Base-by-base conservation (phyloP, 2,113 vertebrate genomes). In the Kryptolebias marmoratus region DNA sequence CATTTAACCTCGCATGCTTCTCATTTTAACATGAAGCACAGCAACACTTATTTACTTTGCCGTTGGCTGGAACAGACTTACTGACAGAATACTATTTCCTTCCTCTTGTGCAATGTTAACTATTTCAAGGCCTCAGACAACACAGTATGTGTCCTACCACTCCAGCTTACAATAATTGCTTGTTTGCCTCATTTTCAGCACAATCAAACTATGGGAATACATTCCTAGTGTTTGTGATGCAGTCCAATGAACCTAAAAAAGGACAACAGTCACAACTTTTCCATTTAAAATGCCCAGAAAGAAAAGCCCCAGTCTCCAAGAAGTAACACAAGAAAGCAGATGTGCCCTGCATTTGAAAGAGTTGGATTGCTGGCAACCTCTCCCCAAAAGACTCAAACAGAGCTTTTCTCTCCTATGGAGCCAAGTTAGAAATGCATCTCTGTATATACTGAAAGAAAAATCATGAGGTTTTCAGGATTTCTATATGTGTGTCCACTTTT, bases 251-350 rank as follows among this genome's bases (percentile, higher is more conserved):
- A 73, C 58, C 73, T 54, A 44, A 68, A 22, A 77, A 67, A 49
- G 75, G 66, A 82, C 67, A 85, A 78, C 64, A 68, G 61, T 81
- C 64, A 81, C 77, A 77, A 75, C 65, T 83, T 84, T 85, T 62
- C 63, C 67, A 86, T 90, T 81, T 77, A 88, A 82, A 86, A 82
- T 73, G 49, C 79, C 69, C 86, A 86, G 71, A 39, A 59, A 75
- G 74, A 73, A 80, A 80, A 85, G 61, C 54, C 59, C 64, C 28
- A 48, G 44, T 73, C 57, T 71, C 44, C 30, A 5, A 28, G 50
- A 61, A 68, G 58, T 58, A 79, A 70, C 2, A 44, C 50, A 49
- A 63, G 16, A 77, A 76, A 85, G 79, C 77, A 81, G 58, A 85
- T 79, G 70, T 79, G 63, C 27, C 64, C 45, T 12, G 58, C 57